Conservation (phyloP, 2,797 vertebrate species). For the Sphenopsis melanotis region DNA sequence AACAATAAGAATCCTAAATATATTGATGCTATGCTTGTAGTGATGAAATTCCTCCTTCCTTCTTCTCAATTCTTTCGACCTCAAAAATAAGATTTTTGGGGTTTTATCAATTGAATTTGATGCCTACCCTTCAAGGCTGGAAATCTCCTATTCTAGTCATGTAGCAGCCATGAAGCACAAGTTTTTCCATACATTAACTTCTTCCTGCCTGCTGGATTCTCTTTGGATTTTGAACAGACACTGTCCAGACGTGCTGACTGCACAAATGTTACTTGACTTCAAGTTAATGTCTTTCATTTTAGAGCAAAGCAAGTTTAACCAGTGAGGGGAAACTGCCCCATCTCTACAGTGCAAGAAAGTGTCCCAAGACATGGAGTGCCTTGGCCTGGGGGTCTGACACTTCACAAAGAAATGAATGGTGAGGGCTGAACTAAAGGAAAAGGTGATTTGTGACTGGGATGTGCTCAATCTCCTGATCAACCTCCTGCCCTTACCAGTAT, state of each 20-base stretch:
- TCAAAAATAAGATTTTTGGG: not conserved
- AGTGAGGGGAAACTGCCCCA: not conserved
- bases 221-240: not conserved
- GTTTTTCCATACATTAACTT: not conserved
- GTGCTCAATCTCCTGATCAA: not conserved
- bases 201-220: not conserved
- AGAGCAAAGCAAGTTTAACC: not conserved
- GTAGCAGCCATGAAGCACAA: not conserved
- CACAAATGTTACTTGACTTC: not conserved
- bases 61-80: not conserved
- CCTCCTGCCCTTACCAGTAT: not conserved
- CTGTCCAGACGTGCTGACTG: not conserved
- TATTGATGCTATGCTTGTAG: accelerated
- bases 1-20: not conserved
- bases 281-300: not conserved
- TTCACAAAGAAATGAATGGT: not conserved
- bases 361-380: not conserved
- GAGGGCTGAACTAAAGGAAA: not conserved
- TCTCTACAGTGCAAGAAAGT: not conserved
- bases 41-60: not conserved
- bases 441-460: not conserved
- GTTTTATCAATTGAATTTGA: not conserved
- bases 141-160: not conserved
- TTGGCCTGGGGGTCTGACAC: not conserved
- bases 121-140: not conserved